Conservation (phyloP, 2,888 invertebrate species). For the Desoria tigrina region DNA sequence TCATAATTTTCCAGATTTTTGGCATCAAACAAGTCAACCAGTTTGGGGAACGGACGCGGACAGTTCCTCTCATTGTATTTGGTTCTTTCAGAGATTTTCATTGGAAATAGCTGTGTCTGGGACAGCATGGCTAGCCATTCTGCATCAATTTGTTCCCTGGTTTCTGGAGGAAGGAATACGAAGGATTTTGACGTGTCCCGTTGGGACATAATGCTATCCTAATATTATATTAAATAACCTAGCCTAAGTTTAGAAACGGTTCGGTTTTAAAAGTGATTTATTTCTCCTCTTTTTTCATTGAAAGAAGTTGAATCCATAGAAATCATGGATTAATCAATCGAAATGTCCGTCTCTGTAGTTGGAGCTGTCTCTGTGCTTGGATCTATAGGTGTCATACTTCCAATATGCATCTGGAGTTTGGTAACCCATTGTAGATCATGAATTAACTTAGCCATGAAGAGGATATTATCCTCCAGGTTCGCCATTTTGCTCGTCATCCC, state of each 20-base stretch:
- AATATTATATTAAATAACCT: too few relatives aligned
- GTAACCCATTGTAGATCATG: constrained; percentile 9
- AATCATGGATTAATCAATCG: too few relatives aligned
- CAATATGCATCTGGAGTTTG: constrained; percentile 14
- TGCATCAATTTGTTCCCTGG: constrained; percentile 11
- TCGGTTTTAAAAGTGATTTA: too few relatives aligned
- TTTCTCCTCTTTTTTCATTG: too few relatives aligned
- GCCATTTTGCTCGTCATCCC: not conserved
- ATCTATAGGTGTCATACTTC: too few relatives aligned
- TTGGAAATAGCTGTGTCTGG: constrained; percentile 21
- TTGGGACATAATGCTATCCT: not conserved
- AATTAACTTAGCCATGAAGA: not conserved
- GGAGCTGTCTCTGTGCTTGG: too few relatives aligned
- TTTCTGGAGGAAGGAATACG: not conserved
- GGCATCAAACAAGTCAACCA: too few relatives aligned
- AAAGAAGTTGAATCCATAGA: too few relatives aligned
- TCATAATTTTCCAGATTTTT: too few relatives aligned
- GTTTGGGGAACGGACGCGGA: too few relatives aligned
- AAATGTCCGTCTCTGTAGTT: too few relatives aligned
- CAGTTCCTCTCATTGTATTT: too few relatives aligned
- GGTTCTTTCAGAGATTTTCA: not conserved
- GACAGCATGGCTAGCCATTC: constrained; percentile 17
- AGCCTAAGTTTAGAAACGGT: not conserved
- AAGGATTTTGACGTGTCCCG: constrained; percentile 4
- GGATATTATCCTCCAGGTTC: not conserved